Base-by-base conservation (phyloP, 2,113 vertebrate species). In the Ictalurus punctatus region DNA sequence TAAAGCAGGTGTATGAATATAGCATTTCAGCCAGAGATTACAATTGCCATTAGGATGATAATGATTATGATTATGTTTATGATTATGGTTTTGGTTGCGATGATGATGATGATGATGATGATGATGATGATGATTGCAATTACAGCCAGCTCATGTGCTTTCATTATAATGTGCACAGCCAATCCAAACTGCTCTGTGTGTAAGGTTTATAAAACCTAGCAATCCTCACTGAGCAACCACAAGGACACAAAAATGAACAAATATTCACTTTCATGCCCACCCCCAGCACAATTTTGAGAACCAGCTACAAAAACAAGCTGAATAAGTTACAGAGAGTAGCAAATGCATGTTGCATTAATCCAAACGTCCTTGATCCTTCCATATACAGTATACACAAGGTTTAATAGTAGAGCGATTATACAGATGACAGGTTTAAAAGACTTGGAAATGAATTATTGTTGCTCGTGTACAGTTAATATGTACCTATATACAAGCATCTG, bases 121-220 rank as follows among this genome's bases (percentile, higher is more conserved):
- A 92, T 94, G 91, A 93, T 93, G 92, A 82, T 90, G 90, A 93
- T 94, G 94, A 94, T 92, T 93, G 90, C 91, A 89, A 93, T 94
- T 85, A 90, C 91, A 91, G 87, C 90, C 93, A 92, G 82, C 82
- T 78, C 81, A n/a, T 88, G 89, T 86, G 61, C 80, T 69, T 90
- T 85, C 86, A 85, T 86, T 86, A 61, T 91, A 87, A 89, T 86
- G 89, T 89, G 93, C 94, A 94, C 94, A 91, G 93, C 92, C 93
- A 91, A 91, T 91, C 89, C 17, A 74, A 93, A 86, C 16, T 90
- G 92, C 90, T 87, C 91, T 92, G 92, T 91, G 91, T 84, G 86
- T 82, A 86, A 88, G 87, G 88, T 74, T 90, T 74, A 85, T 89
- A 69, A 56, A 44, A 81, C 13, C 44, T 13, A 56, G 21, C 27